phyloP scores from a whole-genome alignment of 2,888 invertebrate species.

The Dioctria rufipes region DNA sequence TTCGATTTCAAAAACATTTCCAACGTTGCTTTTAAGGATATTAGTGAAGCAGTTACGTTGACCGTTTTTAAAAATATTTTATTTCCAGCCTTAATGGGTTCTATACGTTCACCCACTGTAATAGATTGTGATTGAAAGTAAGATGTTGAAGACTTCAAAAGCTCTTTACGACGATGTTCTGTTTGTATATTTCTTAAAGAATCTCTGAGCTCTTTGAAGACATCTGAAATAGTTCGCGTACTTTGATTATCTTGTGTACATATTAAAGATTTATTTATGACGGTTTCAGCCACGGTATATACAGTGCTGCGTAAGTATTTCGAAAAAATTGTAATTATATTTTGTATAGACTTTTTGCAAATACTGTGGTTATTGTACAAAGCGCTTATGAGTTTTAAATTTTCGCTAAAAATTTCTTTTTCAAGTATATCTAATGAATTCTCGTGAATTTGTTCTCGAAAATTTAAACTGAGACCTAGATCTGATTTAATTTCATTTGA shows the following conservation, averaged over 20 bases:
- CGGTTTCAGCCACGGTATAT: not conserved
- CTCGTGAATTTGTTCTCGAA: no score
- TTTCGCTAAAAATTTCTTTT: no score
- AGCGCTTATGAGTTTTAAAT: no score
- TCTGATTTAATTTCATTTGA: no score
- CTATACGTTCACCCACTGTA: constrained; percentile 5
- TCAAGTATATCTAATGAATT: no score
- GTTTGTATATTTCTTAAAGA: not conserved
- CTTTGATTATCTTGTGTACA: not conserved
- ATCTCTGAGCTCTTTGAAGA: no score
- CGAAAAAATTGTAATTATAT: not conserved
- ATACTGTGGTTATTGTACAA: not conserved
- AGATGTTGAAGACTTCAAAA: not conserved
- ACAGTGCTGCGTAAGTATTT: no score
- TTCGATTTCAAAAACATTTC: not conserved
- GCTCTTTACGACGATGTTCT: not conserved
- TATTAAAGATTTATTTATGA: not conserved
- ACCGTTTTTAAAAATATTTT: not conserved
- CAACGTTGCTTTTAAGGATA: not conserved
- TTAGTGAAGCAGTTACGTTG: not conserved
- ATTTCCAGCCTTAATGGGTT: not conserved
- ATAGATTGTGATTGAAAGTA: constrained; percentile 4
- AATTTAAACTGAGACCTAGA: no score
- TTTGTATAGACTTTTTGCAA: not conserved
- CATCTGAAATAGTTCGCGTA: not conserved